These are phyloP conservation scores for Lynx canadensis DNA, from an alignment of 2,113 vertebrate species.

Conservation along the genomic window DNA sequence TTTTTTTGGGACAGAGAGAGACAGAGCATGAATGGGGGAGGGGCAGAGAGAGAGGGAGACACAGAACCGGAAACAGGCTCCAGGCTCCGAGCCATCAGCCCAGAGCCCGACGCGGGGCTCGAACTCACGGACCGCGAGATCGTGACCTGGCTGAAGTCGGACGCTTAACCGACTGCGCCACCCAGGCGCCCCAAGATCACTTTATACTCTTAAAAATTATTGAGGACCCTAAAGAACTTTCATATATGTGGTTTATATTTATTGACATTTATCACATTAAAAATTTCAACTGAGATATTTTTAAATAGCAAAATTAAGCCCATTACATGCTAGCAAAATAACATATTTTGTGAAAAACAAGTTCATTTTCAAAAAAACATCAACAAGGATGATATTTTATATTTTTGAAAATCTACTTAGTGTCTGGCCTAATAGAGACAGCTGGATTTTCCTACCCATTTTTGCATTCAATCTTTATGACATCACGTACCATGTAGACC, in stretches of 20 bases:
- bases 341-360: neutral
- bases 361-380: neutral
- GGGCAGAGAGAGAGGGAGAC: too few species aligned
- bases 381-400: neutral
- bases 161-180: too few species aligned
- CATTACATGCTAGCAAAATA: neutral
- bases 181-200: too few species aligned
- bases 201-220: neutral
- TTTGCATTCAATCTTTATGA: neutral
- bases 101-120: too few species aligned
- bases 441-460: neutral
- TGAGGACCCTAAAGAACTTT: neutral
- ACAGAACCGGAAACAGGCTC: too few species aligned
- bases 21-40: too few species aligned
- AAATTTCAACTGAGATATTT: neutral
- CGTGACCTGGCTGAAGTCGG: too few species aligned
- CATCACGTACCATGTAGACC: neutral
- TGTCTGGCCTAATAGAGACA: neutral
- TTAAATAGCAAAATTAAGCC: neutral
- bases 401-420: constrained; percentile 10
- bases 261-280: neutral
- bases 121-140: too few species aligned
- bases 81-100: too few species aligned
- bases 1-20: too few species aligned
- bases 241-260: neutral